Percentiles rank a stretch among this genome's conserved stretches.
Conservation (phyloP, 2,113 vertebrate species). For the Deroptyus accipitrinus region DNA sequence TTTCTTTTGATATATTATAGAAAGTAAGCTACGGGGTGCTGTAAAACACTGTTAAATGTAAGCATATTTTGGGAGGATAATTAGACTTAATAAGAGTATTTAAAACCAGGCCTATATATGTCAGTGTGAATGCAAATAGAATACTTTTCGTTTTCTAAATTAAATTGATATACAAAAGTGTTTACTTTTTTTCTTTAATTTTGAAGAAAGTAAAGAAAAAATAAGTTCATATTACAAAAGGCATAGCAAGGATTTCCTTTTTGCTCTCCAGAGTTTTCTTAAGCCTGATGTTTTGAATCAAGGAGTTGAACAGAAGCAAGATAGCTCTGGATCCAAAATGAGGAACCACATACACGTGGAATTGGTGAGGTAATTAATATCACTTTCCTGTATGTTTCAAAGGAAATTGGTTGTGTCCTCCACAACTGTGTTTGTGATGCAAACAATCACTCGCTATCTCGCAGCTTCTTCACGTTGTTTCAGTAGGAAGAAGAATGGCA, state of each 20-base stretch:
- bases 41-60: background rate
- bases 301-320: background rate
- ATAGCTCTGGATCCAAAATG: background rate
- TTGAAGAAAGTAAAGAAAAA: background rate
- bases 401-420: background rate
- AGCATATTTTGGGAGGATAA: background rate
- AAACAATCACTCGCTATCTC: background rate
- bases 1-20: background rate
- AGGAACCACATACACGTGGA: background rate
- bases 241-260: background rate
- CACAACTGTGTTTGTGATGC: background rate
- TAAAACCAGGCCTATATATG: background rate
- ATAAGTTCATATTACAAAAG: background rate
- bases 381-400: background rate
- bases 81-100: constrained; percentile 11
- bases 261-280: background rate
- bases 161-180: background rate
- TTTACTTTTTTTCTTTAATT: background rate
- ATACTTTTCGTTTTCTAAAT: background rate
- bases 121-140: background rate
- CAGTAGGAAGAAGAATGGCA: background rate
- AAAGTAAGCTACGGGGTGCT: background rate
- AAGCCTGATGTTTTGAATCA: background rate
- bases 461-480: background rate
- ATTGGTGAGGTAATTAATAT: background rate